phyloP scores from a whole-genome alignment of 2,888 invertebrate species.

The Adelphocoris suturalis region DNA sequence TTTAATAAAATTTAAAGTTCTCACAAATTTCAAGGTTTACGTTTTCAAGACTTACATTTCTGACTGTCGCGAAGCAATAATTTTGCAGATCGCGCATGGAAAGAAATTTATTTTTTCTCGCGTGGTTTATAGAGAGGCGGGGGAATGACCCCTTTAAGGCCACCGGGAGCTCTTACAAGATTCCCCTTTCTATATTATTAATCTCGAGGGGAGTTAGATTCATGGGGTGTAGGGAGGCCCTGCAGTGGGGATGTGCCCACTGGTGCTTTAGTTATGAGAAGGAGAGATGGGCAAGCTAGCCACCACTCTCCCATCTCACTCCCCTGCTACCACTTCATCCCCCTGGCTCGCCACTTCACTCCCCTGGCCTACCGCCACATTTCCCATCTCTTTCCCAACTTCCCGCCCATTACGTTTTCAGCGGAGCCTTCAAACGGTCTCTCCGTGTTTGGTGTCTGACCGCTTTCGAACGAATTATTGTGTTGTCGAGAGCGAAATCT shows the following conservation, averaged over 20 bases:
- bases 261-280: conserved; percentile 36
- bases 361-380: neutral
- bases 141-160: conserved; percentile 13
- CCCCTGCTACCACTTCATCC: neutral
- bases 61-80: neutral
- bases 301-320: neutral
- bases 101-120: neutral
- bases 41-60: neutral
- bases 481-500: neutral
- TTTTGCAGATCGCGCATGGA: neutral
- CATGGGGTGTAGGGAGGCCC: conserved; percentile 6
- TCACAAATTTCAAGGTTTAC: neutral
- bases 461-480: neutral
- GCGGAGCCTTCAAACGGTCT: neutral
- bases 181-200: conserved; percentile 42
- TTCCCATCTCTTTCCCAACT: conserved; percentile 9
- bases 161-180: neutral
- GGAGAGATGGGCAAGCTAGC: conserved; percentile 1
- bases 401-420: neutral
- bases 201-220: conserved; percentile 17
- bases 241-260: conserved; percentile 29
- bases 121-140: neutral
- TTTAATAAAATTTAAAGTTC: too few species aligned
- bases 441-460: neutral
- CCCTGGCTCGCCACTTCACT: neutral